These are phyloP conservation scores for Melanotaenia trifasciata DNA, from an alignment of 2,797 vertebrate species.

Conservation along the genomic window DNA sequence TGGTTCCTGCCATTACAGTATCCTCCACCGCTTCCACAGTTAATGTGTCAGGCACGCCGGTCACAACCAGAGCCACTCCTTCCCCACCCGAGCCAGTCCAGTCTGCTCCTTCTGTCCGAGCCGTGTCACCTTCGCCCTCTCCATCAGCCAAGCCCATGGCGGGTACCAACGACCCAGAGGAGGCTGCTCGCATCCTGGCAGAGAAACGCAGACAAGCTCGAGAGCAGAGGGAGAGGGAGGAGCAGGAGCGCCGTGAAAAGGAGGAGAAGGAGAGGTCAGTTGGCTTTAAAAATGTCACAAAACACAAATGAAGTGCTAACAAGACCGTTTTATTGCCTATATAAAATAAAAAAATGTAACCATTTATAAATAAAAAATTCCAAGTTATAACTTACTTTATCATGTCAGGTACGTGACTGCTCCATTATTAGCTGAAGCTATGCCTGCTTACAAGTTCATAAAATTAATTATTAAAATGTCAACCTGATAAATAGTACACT, in stretches of 20 bases:
- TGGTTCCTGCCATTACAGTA: constrained; percentile 58
- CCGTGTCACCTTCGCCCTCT: constrained; percentile 67
- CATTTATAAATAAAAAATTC: too few relatives aligned
- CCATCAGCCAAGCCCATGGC: constrained; percentile 88
- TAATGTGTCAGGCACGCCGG: constrained; percentile 24
- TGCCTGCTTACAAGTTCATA: neutral
- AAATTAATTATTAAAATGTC: neutral
- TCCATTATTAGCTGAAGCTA: neutral
- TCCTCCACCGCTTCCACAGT: constrained; percentile 57
- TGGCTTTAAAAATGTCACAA: constrained; percentile 3
- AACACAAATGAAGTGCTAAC: neutral
- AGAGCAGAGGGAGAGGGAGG: constrained; percentile 92
- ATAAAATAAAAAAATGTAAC: too few relatives aligned
- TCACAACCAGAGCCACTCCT: constrained; percentile 35
- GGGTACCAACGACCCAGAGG: constrained; percentile 91
- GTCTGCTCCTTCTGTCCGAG: constrained; percentile 35
- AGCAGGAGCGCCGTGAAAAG: constrained; percentile 89
- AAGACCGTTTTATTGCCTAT: neutral
- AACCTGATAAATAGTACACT: neutral
- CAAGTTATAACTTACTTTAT: too few relatives aligned
- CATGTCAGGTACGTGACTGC: neutral
- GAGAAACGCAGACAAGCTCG: constrained; percentile 93
- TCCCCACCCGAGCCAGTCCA: constrained; percentile 54
- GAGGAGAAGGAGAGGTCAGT: constrained; percentile 90
- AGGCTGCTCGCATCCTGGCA: constrained; percentile 90